phyloP scores from a whole-genome alignment of 2,888 invertebrate species.

The Adelognathus sp. region DNA sequence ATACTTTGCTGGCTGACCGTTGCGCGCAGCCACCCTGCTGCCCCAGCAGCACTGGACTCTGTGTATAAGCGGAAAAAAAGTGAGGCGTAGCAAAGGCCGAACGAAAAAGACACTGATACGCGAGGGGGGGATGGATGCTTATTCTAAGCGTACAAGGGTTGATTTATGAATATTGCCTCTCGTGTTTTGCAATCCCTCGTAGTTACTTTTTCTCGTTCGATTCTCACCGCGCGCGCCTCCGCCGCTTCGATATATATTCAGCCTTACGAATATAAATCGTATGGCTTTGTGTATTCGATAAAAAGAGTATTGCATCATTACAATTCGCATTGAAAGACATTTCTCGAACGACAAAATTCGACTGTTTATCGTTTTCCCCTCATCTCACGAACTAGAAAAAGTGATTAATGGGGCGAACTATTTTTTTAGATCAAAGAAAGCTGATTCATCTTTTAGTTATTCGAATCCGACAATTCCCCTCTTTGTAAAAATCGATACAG shows the following conservation, averaged over 20 bases:
- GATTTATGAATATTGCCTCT: conserved; percentile 80
- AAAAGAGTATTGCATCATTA: conserved; percentile 42
- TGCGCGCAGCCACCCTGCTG: conserved; percentile 25
- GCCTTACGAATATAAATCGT: conserved; percentile 23
- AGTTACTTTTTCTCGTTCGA: conserved; percentile 50
- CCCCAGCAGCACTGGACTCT: neutral
- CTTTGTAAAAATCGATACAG: conserved; percentile 48
- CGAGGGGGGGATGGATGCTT: conserved; percentile 68
- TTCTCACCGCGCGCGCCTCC: conserved; percentile 24
- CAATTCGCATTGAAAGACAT: conserved; percentile 54
- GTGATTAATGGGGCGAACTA: too few species aligned
- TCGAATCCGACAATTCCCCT: too few species aligned
- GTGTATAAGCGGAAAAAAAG: conserved; percentile 35
- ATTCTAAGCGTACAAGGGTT: conserved; percentile 80
- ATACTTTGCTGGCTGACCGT: conserved; percentile 55
- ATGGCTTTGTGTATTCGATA: conserved; percentile 38
- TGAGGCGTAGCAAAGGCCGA: conserved; percentile 7
- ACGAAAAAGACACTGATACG: conserved; percentile 58
- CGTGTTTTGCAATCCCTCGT: conserved; percentile 62
- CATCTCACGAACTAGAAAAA: too few species aligned
- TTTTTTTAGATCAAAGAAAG: too few species aligned
- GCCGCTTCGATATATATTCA: conserved; percentile 49
- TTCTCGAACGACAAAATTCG: conserved; percentile 10
- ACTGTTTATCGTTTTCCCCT: conserved; percentile 1
- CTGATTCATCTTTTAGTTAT: too few species aligned